Percentiles rank a stretch among this genome's conserved stretches.
These are phyloP conservation scores for Callitettix versicolor DNA, from an alignment of 1,140 invertebrate genomes.

Conservation along the genomic window DNA sequence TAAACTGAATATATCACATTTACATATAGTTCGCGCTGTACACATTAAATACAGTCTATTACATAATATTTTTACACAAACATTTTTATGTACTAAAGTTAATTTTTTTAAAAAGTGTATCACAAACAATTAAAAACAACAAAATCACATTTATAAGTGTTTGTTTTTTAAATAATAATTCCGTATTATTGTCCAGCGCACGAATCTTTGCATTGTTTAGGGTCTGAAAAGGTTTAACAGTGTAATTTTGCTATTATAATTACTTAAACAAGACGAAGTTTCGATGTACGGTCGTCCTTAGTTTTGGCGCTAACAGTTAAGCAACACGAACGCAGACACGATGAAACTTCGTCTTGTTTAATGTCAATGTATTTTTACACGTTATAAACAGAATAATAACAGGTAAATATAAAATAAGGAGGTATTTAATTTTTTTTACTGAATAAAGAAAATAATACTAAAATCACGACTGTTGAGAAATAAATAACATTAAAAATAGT, in stretches of 20 bases:
- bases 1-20: constrained; percentile 15
- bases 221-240: background rate
- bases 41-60: background rate
- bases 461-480: too few species aligned
- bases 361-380: too few species aligned
- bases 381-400: too few species aligned
- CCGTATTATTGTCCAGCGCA: constrained; percentile 5
- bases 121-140: constrained; percentile 15
- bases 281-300: too few species aligned
- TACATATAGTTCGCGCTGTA: constrained; percentile 13
- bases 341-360: too few species aligned
- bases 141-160: constrained; percentile 12
- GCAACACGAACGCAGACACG: too few species aligned
- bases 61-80: constrained; percentile 3
- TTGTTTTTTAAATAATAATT: constrained; percentile 10
- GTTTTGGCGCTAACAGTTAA: too few species aligned
- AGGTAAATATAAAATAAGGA: too few species aligned
- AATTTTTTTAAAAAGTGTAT: constrained; percentile 10
- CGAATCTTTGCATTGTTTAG: background rate
- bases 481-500: too few species aligned
- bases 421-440: too few species aligned
- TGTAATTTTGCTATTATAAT: background rate
- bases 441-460: too few species aligned
- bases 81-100: background rate
- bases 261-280: background rate